Conservation (phyloP, 2,797 vertebrate species). For the Menidia menidia region DNA sequence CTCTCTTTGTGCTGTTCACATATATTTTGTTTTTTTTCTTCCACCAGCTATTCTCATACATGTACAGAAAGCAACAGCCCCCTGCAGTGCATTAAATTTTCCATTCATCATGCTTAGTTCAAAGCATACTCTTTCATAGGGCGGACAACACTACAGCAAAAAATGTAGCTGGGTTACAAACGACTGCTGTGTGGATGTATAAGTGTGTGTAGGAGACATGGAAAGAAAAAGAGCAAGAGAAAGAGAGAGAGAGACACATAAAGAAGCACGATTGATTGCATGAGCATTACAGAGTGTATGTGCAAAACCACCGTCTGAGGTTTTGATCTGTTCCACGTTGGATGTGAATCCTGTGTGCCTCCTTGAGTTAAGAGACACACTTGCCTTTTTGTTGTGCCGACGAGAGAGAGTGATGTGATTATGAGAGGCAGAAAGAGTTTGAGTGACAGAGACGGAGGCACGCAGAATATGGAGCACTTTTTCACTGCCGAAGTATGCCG, state of each 20-base stretch:
- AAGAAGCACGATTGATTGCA: constrained; percentile 60
- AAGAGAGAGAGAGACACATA: constrained; percentile 22
- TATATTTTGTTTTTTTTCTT: constrained; percentile 2
- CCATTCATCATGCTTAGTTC: constrained; percentile 39
- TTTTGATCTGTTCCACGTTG: constrained; percentile 56
- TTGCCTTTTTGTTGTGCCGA: constrained; percentile 50
- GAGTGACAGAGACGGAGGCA: constrained; percentile 35
- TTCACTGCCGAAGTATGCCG: constrained; percentile 16
- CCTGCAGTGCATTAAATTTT: constrained; percentile 24
- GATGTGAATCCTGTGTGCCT: constrained; percentile 46
- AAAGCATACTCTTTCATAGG: constrained; percentile 27
- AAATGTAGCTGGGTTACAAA: constrained; percentile 27
- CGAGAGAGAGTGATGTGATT: constrained; percentile 37
- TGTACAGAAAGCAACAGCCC: constrained; percentile 30
- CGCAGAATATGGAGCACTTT: constrained; percentile 8
- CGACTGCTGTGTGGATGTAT: not conserved
- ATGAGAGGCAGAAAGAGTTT: constrained; percentile 29
- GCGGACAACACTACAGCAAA: constrained; percentile 32
- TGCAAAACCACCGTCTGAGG: constrained; percentile 53
- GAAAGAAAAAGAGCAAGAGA: not conserved
- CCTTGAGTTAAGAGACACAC: constrained; percentile 46
- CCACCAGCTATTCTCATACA: not conserved
- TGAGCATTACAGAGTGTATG: constrained; percentile 46
- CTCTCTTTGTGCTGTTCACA: constrained; percentile 29
- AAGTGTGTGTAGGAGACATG: not conserved